A percentile compares a stretch with the other conserved stretches of the same genome.
Conservation (phyloP, 2,888 invertebrate species). For the Rhamnusium bicolor region DNA sequence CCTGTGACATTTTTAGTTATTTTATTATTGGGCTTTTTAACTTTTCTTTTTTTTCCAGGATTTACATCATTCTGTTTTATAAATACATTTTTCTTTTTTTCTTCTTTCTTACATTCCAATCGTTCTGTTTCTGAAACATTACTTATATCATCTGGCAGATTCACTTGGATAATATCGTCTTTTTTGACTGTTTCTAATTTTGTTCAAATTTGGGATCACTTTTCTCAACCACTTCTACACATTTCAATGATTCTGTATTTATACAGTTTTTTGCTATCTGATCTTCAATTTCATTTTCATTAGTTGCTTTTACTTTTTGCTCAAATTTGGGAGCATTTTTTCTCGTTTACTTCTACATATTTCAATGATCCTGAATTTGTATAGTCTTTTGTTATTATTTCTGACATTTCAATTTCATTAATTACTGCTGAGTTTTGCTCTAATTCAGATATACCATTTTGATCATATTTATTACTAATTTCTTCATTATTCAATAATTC, state of each 20-base stretch:
- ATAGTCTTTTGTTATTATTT: not conserved
- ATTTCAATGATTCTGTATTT: too few relatives aligned
- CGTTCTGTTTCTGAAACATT: not conserved
- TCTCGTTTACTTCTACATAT: not conserved
- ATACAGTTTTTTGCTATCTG: too few relatives aligned
- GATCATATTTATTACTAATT: not conserved
- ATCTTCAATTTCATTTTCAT: too few relatives aligned
- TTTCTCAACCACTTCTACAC: too few relatives aligned
- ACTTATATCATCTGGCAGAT: not conserved
- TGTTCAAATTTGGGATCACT: too few relatives aligned
- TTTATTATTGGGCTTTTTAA: not conserved
- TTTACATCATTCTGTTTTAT: not conserved
- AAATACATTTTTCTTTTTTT: not conserved
- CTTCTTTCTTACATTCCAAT: not conserved
- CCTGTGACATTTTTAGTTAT: not conserved
- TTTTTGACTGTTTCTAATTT: not conserved
- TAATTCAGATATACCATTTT: not conserved
- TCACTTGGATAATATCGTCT: not conserved
- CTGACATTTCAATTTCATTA: not conserved
- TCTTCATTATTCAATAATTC: not conserved
- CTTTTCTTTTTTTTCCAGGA: not conserved
- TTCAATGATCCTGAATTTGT: not conserved
- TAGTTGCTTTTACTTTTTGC: too few relatives aligned
- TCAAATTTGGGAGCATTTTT: not conserved
- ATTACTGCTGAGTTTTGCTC: not conserved